phyloP scores from a whole-genome alignment of 92 coral and sea anemone species.

The Siderastrea siderea region DNA sequence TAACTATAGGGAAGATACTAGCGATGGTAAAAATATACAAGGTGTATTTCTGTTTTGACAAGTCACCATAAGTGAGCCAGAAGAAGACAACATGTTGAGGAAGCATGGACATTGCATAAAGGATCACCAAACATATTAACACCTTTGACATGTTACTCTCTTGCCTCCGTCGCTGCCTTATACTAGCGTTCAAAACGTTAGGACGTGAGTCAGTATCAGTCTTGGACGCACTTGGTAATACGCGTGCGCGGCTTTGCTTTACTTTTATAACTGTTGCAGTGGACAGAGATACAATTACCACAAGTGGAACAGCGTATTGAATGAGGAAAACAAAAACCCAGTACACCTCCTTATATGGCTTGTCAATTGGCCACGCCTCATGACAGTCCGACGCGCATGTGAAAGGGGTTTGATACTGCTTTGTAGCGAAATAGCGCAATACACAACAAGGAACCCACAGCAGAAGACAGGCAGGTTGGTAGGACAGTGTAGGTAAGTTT shows the following conservation, averaged over 20 bases:
- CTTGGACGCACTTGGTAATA: slow-evolving; percentile 18
- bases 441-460: slow-evolving; percentile 73
- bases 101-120: slow-evolving; percentile 79
- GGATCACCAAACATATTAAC: slow-evolving; percentile 72
- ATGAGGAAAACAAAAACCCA: slow-evolving; percentile 88
- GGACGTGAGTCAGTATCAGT: slow-evolving; percentile 9
- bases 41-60: slow-evolving; percentile 38
- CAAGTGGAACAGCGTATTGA: slow-evolving; percentile 87
- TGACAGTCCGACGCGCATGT: slow-evolving; percentile 52
- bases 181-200: slow-evolving; percentile 60
- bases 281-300: slow-evolving; percentile 73
- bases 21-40: slow-evolving; percentile 69
- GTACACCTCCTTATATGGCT: slow-evolving; percentile 47
- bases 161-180: slow-evolving; percentile 74
- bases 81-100: slow-evolving; percentile 77
- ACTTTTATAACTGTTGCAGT: slow-evolving; percentile 61
- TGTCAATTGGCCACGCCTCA: slow-evolving; percentile 36
- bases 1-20: slow-evolving; percentile 88
- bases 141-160: slow-evolving; percentile 78
- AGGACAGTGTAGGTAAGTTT: slow-evolving; percentile 70
- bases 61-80: slow-evolving; percentile 75
- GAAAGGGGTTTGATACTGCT: slow-evolving; percentile 78
- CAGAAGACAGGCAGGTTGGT: slow-evolving; percentile 67
- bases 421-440: slow-evolving; percentile 80
- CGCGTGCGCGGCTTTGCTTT: slow-evolving; percentile 56